Base-by-base conservation (phyloP, 2,797 vertebrate species). In the Sebastes paucispinis region DNA sequence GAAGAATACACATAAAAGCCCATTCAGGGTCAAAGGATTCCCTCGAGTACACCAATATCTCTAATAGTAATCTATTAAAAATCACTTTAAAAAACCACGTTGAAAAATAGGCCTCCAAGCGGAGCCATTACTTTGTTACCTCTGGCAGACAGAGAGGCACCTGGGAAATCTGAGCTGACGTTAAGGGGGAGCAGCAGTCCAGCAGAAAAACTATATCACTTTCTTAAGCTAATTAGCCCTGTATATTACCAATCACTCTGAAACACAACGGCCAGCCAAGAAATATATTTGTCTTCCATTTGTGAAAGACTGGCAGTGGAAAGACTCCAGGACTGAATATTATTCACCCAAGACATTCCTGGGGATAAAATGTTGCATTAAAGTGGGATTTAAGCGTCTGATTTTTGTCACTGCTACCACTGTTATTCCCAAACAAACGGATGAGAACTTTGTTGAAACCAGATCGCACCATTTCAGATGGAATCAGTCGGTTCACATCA, bases 111-210 rank as follows among this genome's bases (percentile, higher is more conserved):
- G 79, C 75, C 87, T 88, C 88, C 89, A 83, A 91, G 82, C 71
- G 58, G 77, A 90, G 87, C 87, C 83, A 85, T 94, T 93, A 89
- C 92, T 95, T 90, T 93, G 93, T 94, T 95, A 92, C 92, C 83
- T 82, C 90, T 93, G 91, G 93, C 94, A 96, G 94, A 95, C 95
- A 94, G 87, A 6, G 85, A 93, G 94, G 95, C 95, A 94, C 95
- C 95, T 95, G 95, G 90, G 94, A 93, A 94, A 96, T 92, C 81
- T 89, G 93, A 95, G 93, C 92, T 84, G 89, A 90, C 88, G 72
- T 91, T 91, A 79, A 90, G 79, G 22, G 87, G 80, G 83, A 71
- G 83, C 80, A 74, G 84, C 67, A 59, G 88, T 83, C 88, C 77
- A 87, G 80, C 81, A 90, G 72, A 76, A 90, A 87, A 88, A 86